A percentile compares a stretch with the other conserved stretches of the same genome.
These are phyloP conservation scores for Sitobion miscanthi DNA, from an alignment of 1,140 invertebrate species.

Conservation along the genomic window DNA sequence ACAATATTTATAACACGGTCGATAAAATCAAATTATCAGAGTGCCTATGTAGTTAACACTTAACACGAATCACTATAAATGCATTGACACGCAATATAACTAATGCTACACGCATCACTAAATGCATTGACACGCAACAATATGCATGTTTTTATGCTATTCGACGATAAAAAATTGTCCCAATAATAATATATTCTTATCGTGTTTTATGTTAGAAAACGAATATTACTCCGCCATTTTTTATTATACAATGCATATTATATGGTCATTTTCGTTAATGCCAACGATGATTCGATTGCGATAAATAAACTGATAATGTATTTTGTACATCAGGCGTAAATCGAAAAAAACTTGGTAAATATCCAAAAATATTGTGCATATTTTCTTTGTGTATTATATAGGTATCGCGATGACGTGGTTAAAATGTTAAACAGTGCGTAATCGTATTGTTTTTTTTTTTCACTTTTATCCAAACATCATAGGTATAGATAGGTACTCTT, in stretches of 20 bases:
- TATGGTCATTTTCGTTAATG: not conserved
- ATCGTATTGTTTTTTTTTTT: constrained; percentile 4
- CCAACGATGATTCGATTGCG: not conserved
- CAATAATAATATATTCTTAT: constrained; percentile 15
- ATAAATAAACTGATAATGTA: constrained; percentile 20
- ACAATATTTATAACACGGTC: not conserved
- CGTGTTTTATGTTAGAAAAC: not conserved
- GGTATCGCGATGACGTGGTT: not conserved
- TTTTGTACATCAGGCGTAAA: constrained; percentile 13
- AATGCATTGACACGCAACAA: not conserved
- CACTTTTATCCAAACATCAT: constrained; percentile 22
- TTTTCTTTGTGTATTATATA: not conserved
- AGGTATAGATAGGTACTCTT: not conserved
- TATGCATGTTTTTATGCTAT: not conserved
- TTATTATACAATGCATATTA: not conserved
- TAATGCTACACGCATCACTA: not conserved
- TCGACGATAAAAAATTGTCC: not conserved
- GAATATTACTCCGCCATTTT: not conserved
- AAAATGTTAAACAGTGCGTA: constrained; percentile 13
- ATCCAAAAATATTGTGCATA: constrained; percentile 13
- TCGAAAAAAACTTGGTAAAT: constrained; percentile 39
- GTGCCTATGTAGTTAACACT: not conserved
- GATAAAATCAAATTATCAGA: too few species aligned
- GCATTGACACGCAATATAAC: too few species aligned
- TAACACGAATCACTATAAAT: not conserved